These are phyloP conservation scores for Tinamus major DNA, from an alignment of 2,797 vertebrate genomes.

Conservation along the genomic window DNA sequence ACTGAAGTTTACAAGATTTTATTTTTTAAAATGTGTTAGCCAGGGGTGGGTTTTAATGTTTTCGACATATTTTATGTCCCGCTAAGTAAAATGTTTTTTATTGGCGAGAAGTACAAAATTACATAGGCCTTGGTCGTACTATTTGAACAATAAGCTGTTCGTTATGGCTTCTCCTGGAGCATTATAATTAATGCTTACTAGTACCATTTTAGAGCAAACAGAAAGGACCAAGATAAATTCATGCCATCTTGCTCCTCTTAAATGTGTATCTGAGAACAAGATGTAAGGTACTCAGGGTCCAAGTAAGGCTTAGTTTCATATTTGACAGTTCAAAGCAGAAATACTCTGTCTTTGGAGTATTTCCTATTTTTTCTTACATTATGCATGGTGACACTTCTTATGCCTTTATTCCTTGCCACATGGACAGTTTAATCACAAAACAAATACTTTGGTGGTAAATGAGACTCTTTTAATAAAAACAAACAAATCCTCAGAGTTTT, in stretches of 20 bases:
- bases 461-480: background rate
- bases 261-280: too few species aligned
- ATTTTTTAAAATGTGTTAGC: background rate
- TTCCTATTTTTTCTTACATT: background rate
- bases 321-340: background rate
- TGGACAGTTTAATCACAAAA: background rate
- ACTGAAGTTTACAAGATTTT: background rate
- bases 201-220: background rate
- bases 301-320: background rate
- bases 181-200: background rate
- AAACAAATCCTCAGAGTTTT: too few species aligned
- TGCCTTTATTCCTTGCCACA: rapidly evolving
- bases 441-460: background rate
- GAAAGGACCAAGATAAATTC: background rate
- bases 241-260: too few species aligned
- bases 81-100: background rate
- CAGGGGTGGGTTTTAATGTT: rapidly evolving
- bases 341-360: background rate
- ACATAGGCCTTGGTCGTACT: background rate
- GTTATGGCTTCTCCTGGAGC: background rate
- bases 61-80: background rate
- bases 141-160: background rate
- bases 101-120: background rate
- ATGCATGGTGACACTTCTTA: background rate
- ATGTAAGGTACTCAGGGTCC: background rate